A percentile compares a stretch with the other conserved stretches of the same genome.
Conservation (phyloP, 2,888 invertebrate species). For the Chymomyza fuscimana region DNA sequence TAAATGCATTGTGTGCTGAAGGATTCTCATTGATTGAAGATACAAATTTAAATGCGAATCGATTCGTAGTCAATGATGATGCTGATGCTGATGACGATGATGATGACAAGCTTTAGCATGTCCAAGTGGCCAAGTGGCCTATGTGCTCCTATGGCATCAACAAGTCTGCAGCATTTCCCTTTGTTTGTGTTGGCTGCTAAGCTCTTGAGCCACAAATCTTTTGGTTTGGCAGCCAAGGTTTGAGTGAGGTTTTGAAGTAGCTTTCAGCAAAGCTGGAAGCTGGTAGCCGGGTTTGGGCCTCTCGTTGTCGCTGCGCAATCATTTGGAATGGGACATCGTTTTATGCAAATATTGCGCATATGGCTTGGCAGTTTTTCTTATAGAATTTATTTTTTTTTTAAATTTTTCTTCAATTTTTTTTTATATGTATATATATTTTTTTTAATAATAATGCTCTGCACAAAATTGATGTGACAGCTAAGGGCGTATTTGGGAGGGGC, state of each 20-base stretch:
- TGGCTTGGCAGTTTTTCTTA: constrained; percentile 28
- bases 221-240: constrained; percentile 20
- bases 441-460: constrained; percentile 21
- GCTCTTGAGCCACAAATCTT: constrained; percentile 60
- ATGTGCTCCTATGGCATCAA: constrained; percentile 48
- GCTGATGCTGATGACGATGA: background rate
- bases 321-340: constrained; percentile 42
- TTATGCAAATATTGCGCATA: constrained; percentile 64
- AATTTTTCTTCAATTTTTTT: background rate
- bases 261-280: background rate
- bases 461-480: constrained; percentile 22
- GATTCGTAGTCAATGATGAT: constrained; percentile 43
- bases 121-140: background rate
- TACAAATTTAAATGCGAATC: constrained; percentile 64
- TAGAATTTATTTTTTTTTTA: constrained; percentile 10
- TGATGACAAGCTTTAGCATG: background rate
- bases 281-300: background rate
- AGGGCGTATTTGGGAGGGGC: constrained; percentile 8
- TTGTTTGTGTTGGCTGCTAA: constrained; percentile 37
- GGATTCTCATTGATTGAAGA: constrained; percentile 45
- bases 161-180: constrained; percentile 43
- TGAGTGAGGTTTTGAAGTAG: background rate
- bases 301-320: constrained; percentile 42
- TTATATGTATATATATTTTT: background rate
- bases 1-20: constrained; percentile 55